A percentile compares a stretch with the other conserved stretches of the same genome.
These are phyloP conservation scores for Orchesella flavescens DNA, from an alignment of 2,888 invertebrate genomes.

Conservation along the genomic window DNA sequence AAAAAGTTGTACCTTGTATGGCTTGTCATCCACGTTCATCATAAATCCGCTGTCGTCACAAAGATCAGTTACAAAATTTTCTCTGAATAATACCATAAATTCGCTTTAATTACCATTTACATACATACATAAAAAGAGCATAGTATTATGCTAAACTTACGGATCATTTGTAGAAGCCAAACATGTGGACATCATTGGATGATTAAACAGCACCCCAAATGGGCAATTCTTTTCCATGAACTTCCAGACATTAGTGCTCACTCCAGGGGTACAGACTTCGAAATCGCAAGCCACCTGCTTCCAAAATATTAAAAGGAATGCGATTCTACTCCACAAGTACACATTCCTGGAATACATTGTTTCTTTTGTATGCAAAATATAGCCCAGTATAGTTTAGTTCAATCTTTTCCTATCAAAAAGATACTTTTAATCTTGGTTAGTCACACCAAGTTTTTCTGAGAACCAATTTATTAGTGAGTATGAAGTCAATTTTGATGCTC, in stretches of 20 bases:
- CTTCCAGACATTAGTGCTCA: conserved; percentile 31
- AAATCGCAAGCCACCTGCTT: conserved; percentile 29
- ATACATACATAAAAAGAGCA: too few relatives aligned
- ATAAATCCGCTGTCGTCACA: background rate
- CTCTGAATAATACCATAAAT: conserved; percentile 15
- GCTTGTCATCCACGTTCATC: conserved; percentile 6
- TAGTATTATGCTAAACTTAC: conserved; percentile 28
- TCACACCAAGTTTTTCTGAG: too few relatives aligned
- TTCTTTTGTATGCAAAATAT: too few relatives aligned
- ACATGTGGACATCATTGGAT: conserved; percentile 45
- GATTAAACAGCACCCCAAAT: conserved; percentile 63
- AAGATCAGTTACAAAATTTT: conserved; percentile 27
- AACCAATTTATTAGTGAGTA: too few relatives aligned
- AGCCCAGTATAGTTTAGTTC: too few relatives aligned
- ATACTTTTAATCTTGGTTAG: too few relatives aligned
- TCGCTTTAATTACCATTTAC: too few relatives aligned
- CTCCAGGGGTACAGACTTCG: conserved; percentile 51
- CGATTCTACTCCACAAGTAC: too few relatives aligned
- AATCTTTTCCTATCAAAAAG: too few relatives aligned
- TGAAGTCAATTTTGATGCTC: too few relatives aligned
- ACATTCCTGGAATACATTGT: too few relatives aligned
- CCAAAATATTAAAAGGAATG: too few relatives aligned
- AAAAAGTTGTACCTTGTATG: conserved; percentile 46
- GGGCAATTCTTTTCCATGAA: conserved; percentile 61
- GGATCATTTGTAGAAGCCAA: conserved; percentile 36